Evolutionary conservation across 2,888 invertebrate genomes (phyloP).

Genomic region (Pandemis corylana): DNA sequence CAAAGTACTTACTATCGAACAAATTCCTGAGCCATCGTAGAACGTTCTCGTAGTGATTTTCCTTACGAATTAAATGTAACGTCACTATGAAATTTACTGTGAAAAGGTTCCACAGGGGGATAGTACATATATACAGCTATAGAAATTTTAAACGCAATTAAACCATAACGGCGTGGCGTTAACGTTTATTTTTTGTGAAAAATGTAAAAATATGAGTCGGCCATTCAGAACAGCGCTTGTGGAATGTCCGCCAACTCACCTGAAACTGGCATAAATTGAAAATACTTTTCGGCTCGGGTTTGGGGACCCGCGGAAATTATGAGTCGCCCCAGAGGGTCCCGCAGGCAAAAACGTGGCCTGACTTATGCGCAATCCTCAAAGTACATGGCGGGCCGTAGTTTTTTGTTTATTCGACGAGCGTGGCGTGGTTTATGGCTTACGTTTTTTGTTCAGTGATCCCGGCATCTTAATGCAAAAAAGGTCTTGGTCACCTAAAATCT

Average conservation of each 20-base stretch:
- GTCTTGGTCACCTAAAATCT: no score
- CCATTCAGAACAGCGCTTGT: constrained; percentile 26
- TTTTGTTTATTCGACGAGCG: constrained; percentile 16
- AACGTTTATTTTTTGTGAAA: constrained; percentile 17
- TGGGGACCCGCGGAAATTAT: constrained; percentile 27
- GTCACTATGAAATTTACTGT: no score
- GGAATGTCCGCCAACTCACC: constrained; percentile 35
- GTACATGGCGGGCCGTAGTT: constrained; percentile 20
- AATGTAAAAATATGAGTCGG: constrained; percentile 21
- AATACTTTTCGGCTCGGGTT: constrained; percentile 33
- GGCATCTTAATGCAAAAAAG: no score
- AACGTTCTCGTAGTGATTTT: no score
- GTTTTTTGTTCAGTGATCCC: no score
- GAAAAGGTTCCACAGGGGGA: no score
- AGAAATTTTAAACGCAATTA: background rate
- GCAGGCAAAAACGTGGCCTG: constrained; percentile 23
- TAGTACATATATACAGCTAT: background rate
- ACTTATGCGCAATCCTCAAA: constrained; percentile 34
- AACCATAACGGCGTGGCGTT: constrained; percentile 10
- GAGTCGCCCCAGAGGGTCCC: constrained; percentile 24
- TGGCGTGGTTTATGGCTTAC: no score
- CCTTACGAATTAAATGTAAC: no score
- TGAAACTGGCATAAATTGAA: constrained; percentile 42
- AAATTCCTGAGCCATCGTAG: no score
- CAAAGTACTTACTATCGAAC: no score